Base-by-base conservation (phyloP, 2,888 invertebrate genomes). In the Macropis europaea region DNA sequence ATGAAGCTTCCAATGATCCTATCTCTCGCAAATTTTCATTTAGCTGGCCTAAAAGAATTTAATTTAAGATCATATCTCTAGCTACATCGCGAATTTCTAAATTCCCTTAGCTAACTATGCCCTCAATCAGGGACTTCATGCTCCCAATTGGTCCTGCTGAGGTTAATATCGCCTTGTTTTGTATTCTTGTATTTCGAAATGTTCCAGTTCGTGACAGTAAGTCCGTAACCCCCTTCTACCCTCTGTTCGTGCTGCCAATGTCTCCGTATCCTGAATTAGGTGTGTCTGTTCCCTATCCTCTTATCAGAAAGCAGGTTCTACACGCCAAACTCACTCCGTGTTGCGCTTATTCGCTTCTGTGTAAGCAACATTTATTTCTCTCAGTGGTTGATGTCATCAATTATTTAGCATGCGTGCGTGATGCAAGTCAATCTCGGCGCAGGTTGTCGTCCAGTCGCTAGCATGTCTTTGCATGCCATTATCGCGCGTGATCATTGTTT, bases 401-500 rank as follows among this genome's bases (percentile, higher is more conserved):
- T 77, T 73, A 66, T 76, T 59, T 62, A 66, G 59, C 56, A 26
- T 54, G 50, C 56, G 42, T 60, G 71, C 42, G 66, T 77, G 69
- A 76, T 69, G 76, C 61, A 76, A 77, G 47, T 59, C 59, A 56
- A 69, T 73, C 68, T 59, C 48, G 67, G 47, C 62, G 57, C 71
- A 56, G 63, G 40, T 61, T 72, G 76, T 72, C 68, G 76, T 69
- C 64, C 53, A 66, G 64, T 73, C 61, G 69, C 76, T 76, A 73
- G 73, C 62, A 76, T 62, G 59, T 60, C 64, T 66, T 66, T 69
- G 54, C 69, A 67, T 32, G 62, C 62, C 38, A 66, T 73, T 77
- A 77, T 68, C 72, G 61, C 42, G 53, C 47, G 59, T 73, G 76
- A 76, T 73, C 62, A 66, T 66, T 76, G 73, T 77, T 61, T 69